Conservation (phyloP, 2,113 vertebrate species). For the Talpa occidentalis region DNA sequence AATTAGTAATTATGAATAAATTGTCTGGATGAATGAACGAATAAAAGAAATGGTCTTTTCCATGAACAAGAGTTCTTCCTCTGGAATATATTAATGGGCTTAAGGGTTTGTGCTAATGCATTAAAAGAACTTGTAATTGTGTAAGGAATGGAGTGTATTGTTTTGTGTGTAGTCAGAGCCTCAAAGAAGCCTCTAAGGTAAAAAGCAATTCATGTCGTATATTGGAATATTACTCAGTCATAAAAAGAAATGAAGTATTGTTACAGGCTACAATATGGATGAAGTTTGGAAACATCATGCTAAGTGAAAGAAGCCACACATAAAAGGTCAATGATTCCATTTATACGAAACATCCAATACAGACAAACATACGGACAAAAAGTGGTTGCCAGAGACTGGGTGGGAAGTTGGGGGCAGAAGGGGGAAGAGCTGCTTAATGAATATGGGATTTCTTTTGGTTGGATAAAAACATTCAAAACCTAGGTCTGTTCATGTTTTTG, state of each 20-base stretch:
- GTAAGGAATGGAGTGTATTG: background rate
- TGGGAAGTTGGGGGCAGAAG: background rate
- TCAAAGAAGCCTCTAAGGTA: background rate
- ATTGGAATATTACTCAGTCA: constrained; percentile 4
- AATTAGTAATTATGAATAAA: background rate
- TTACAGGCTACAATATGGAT: background rate
- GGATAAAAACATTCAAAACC: background rate
- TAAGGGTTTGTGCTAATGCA: background rate
- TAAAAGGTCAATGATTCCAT: background rate
- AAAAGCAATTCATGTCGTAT: background rate
- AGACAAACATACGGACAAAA: background rate
- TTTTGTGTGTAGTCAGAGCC: background rate
- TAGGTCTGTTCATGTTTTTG: background rate
- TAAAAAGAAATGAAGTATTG: constrained; percentile 1
- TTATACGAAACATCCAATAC: background rate
- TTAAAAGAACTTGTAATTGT: background rate
- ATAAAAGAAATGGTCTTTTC: constrained; percentile 15
- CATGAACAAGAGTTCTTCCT: background rate
- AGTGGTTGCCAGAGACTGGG: background rate
- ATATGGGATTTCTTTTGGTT: background rate
- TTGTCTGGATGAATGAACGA: background rate
- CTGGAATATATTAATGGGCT: background rate
- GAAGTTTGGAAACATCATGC: background rate
- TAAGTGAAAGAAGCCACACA: background rate
- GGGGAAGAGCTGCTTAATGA: background rate